phyloP scores from a whole-genome alignment of 2,888 invertebrate species.

The Dolichopus griseipennis region DNA sequence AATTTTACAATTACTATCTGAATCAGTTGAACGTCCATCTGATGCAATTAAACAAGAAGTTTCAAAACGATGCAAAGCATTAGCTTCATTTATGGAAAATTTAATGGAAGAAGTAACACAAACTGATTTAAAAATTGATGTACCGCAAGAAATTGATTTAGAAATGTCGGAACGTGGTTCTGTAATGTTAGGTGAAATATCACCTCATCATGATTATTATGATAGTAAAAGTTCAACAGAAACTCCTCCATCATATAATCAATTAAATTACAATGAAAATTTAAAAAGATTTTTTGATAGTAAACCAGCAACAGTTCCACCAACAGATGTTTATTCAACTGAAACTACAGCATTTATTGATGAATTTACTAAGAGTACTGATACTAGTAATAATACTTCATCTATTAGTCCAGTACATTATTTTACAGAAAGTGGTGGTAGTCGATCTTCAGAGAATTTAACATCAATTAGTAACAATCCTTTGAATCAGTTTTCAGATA shows the following conservation, averaged over 20 bases:
- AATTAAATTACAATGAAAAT: slow-evolving; percentile 78
- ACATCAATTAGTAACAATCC: slow-evolving; percentile 47
- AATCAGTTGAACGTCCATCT: slow-evolving; percentile 48
- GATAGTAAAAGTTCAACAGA: slow-evolving; percentile 72
- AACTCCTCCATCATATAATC: slow-evolving; percentile 74
- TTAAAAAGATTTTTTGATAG: slow-evolving; percentile 61
- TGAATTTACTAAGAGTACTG: slow-evolving; percentile 7
- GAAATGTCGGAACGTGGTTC: slow-evolving; percentile 60
- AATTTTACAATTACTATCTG: slow-evolving; percentile 58
- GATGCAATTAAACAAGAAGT: slow-evolving; percentile 57
- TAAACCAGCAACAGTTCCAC: slow-evolving; percentile 53
- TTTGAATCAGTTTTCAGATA: too few relatives aligned
- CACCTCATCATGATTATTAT: slow-evolving; percentile 71
- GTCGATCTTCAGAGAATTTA: slow-evolving; percentile 52
- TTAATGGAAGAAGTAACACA: slow-evolving; percentile 60
- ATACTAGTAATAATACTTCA: slow-evolving; percentile 24
- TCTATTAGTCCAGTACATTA: slow-evolving; percentile 36
- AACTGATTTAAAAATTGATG: slow-evolving; percentile 50
- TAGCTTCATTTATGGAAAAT: slow-evolving; percentile 66
- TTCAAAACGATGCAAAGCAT: slow-evolving; percentile 60
- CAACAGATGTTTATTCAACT: slow-evolving; percentile 45
- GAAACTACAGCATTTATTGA: slow-evolving; percentile 28
- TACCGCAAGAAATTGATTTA: slow-evolving; percentile 50
- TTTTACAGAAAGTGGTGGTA: slow-evolving; percentile 50
- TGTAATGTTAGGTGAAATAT: slow-evolving; percentile 74